Evolutionary conservation across 2,797 vertebrate genomes (phyloP), one percentile per base, ranked within the genome.

Genomic region (Callimico goeldii): DNA sequence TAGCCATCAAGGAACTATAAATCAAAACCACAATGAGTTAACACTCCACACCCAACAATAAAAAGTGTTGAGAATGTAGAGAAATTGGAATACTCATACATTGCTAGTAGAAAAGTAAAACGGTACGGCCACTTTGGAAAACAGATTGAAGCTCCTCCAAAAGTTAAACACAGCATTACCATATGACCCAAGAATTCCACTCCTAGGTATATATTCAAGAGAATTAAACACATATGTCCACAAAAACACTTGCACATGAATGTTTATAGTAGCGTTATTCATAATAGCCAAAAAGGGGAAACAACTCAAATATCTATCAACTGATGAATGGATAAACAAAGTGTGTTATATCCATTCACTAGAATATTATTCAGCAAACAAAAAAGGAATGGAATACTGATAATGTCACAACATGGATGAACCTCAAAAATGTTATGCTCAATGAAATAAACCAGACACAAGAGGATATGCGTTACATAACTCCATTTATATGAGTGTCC

Each of bases 111-210:
- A 76, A 82, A 76, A 64, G 11, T 75, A 80, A 91, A 88, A 91
- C 84, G 57, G 64, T 81, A 43, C 9, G 64, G 70, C 30, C 30
- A 61, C 43, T 92, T 87, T 88, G 72, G 82, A 41, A 90, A 92
- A 87, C 36, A 92, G 48, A 87, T 26, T 52, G 58, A 39, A 97
- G 50, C 6, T 94, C 43, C 43, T 94, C 76, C 82, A 89, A 85
- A 83, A 87, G 79, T n/a, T 85, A 95, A 91, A 76, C 61, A 90
- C 10, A 55, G 72, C 52, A 2, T 58, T 52, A 93, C 28, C 82
- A 90, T 46, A 58, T 48, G 52, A 95, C 48, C 48, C 79, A 75
- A 52, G 52, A 95, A 91, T 86, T 86, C 72, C 64, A 81, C 52
- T 64, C 39, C 24, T 88, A 88, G 24, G 19, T 88, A 83, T 64